Evolutionary conservation across 2,113 vertebrate genomes (phyloP), one percentile per base, ranked within the genome.

Genomic region (Eclectus roratus): DNA sequence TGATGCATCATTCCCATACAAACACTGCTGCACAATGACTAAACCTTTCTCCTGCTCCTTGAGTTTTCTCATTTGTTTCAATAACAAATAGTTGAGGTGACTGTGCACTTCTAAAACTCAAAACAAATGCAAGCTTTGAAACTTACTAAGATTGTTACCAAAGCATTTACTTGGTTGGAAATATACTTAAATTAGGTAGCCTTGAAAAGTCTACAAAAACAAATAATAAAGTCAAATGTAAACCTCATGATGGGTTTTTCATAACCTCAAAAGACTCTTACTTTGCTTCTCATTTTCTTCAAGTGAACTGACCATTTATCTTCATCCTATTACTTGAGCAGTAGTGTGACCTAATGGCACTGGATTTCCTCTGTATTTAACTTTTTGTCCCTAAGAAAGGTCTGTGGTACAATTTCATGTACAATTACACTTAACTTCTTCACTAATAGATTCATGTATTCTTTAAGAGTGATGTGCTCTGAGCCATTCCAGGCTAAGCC

Each of bases 401-500:
- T 85, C 41, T 11, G 63, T 47, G 6, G 17, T 46, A 58, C 64
- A 85, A 49, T 47, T 43, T 41, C 3, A 2, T 24, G 74, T 43
- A 47, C 81, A 41, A 85, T 47, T 78, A 28, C 28, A 28, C 64
- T 85, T 77, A 92, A 79, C 41, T 72, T 92, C 71, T 37, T 16
- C 58, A 63, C 68, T 53, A 71, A 86, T 53, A 64, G 66, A 68
- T 79, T 85, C 47, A 7, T 13, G 17, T 68, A 66, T 53, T 84
- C 83, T 84, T 55, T 64, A 35, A 44, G 60, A 44, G 14, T 9
- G 58, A 70, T 68, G 52, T 80, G 72, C 72, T 93, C 86, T 43
- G 86, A 97, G 94, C 72, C 87, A 80, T 19, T 70, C 84, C 11
- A 16, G 72, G 58, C 88, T 82, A 93, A 94, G 52, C 69, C 47